Conservation (phyloP, 1,140 invertebrate species). For the Hyles vespertilio region DNA sequence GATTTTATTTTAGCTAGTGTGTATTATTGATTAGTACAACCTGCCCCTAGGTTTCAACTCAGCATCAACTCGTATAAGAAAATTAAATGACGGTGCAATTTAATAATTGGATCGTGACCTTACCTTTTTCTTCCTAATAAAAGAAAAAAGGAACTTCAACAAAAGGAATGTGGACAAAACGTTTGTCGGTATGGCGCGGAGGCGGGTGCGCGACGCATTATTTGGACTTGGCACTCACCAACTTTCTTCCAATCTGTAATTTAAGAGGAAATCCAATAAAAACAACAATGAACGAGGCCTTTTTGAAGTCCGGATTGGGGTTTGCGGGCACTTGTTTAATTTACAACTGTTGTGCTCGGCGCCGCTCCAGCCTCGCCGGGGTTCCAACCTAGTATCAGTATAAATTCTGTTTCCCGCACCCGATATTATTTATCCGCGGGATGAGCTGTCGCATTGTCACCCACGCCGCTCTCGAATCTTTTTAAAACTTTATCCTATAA, state of each 20-base stretch:
- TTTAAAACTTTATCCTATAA: slow-evolving; percentile 40
- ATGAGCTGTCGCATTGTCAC: neutral
- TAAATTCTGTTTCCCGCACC: slow-evolving; percentile 19
- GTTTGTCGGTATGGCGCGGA: no score
- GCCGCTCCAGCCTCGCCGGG: neutral
- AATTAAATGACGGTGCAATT: no score
- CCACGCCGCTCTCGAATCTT: slow-evolving; percentile 8
- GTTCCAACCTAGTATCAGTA: slow-evolving; percentile 21
- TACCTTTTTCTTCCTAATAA: no score
- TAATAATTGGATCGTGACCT: no score
- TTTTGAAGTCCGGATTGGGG: slow-evolving; percentile 8
- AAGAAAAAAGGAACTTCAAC: no score
- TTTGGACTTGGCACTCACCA: neutral
- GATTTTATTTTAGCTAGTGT: no score
- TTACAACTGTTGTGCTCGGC: slow-evolving; percentile 14
- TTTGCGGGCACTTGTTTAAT: slow-evolving; percentile 16
- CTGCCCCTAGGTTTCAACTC: no score
- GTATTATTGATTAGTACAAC: no score
- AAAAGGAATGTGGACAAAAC: no score
- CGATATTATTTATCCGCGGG: slow-evolving; percentile 29
- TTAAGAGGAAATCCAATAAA: slow-evolving; percentile 5
- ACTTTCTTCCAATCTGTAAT: slow-evolving; percentile 2
- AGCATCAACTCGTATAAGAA: no score
- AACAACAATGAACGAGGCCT: slow-evolving; percentile 3
- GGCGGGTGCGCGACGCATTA: no score